A percentile compares a stretch with the other conserved stretches of the same genome.
phyloP scores from a whole-genome alignment of 2,797 vertebrate species.

The Urophycis tenuis region DNA sequence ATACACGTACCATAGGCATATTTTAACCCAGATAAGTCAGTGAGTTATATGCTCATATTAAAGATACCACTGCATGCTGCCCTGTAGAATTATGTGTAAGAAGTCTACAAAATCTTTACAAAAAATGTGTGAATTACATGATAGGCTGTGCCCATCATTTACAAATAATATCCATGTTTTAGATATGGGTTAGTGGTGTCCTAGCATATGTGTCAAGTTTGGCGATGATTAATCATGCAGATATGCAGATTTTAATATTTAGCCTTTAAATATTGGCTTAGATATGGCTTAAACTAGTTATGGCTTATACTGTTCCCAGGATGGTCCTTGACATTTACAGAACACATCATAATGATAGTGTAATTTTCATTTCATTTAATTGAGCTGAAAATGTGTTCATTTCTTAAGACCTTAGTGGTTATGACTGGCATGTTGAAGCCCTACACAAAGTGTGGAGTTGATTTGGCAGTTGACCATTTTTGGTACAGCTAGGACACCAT shows the following conservation, averaged over 20 bases:
- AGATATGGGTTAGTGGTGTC: background rate
- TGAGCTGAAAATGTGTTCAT: too few relatives aligned
- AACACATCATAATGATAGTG: too few relatives aligned
- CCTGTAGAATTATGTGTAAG: background rate
- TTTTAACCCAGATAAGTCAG: background rate
- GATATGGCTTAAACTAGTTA: background rate
- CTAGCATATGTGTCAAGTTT: background rate
- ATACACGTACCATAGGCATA: background rate
- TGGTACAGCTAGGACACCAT: background rate
- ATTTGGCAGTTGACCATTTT: background rate
- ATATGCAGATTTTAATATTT: background rate
- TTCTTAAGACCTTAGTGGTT: too few relatives aligned
- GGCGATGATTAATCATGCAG: background rate
- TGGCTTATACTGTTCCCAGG: too few relatives aligned
- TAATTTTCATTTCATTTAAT: too few relatives aligned
- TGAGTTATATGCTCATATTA: background rate
- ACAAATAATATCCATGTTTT: background rate
- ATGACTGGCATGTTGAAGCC: too few relatives aligned
- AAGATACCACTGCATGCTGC: background rate
- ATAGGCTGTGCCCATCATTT: background rate
- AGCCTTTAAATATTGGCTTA: background rate
- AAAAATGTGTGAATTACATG: too few relatives aligned
- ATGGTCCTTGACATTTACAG: too few relatives aligned
- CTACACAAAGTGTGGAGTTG: too few relatives aligned
- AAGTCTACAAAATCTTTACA: background rate